Base-by-base conservation (phyloP, 2,113 vertebrate species). In the Lutjanus erythropterus region DNA sequence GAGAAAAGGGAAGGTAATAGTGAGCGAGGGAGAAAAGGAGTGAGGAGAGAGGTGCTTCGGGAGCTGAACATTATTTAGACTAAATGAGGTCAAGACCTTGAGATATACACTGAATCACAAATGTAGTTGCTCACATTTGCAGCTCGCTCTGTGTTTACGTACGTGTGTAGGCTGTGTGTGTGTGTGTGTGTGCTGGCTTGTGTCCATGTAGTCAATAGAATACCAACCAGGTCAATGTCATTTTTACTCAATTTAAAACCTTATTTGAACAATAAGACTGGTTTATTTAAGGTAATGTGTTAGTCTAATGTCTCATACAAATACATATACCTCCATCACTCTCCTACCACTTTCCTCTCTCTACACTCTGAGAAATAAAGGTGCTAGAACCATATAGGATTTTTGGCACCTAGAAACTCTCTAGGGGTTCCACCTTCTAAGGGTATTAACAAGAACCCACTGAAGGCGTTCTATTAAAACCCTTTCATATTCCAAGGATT, bases 61-160 rank as follows among this genome's bases (percentile, higher is more conserved):
- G 89, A 94, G 80, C 83, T 78, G 87, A 89, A 91, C 93, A 94
- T 94, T 89, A 89, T 77, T 84, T 88, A 89, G 64, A 86, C 85
- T 93, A 94, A 95, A 93, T 95, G 92, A 94, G 95, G 93, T 91
- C 88, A 87, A 87, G 91, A 92, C 92, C 94, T 90, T 85, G 81
- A 92, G 82, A 73, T 94, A 91, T 90, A 93, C 91, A 35, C 81
- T 74, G 91, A 95, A 94, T 88, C 64, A 85, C 88, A 90, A 95
- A 89, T 81, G 75, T 29, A 65, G 65, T 65, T 75, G 85, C 75
- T 77, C 69, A 76, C 78, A 78, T 68, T 75, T 75, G 72, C 59
- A 65, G 81, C 74, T 72, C 14, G 3, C 37, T 62, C 31, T 77
- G 74, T 71, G 35, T 84, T 42, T 65, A 16, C 5, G 21, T 44